Evolutionary conservation across 2,797 vertebrate species (phyloP).

Genomic region (Melanotaenia boesemani): DNA sequence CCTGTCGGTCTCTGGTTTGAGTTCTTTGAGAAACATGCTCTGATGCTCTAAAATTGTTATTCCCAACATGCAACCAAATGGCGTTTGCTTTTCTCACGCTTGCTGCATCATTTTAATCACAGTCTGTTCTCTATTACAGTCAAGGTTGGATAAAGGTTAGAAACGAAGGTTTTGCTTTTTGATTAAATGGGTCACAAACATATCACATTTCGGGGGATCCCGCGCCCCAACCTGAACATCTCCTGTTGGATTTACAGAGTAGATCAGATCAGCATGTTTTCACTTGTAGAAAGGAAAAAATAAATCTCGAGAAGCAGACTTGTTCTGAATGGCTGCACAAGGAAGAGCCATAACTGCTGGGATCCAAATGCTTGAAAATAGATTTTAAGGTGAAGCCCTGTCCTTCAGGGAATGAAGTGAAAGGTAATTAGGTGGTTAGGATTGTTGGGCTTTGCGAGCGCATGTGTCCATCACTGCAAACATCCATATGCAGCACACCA

Average conservation of each 20-base stretch:
- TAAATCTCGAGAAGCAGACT: neutral
- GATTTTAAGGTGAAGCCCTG: conserved; percentile 5
- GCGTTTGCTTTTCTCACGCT: neutral
- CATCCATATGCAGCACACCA: neutral
- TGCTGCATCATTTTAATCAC: neutral
- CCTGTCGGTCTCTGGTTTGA: neutral
- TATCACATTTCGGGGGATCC: neutral
- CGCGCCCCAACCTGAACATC: conserved; percentile 16
- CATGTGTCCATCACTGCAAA: conserved; percentile 1
- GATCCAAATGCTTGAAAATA: conserved; percentile 27
- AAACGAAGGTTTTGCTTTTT: conserved; percentile 1
- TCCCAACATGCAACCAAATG: neutral
- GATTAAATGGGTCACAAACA: no score
- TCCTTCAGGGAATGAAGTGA: conserved; percentile 30
- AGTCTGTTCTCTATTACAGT: neutral
- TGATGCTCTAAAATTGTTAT: conserved; percentile 1
- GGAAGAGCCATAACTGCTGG: conserved; percentile 20
- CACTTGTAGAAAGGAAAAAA: neutral
- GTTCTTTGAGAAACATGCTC: neutral
- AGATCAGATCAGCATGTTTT: conserved; percentile 9
- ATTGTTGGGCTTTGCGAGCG: neutral
- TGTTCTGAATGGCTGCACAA: neutral
- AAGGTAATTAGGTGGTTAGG: conserved; percentile 25
- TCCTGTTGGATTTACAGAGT: conserved; percentile 35
- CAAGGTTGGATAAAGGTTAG: neutral